Evolutionary conservation across 2,113 vertebrate species (phyloP).

Genomic region (Neogobius melanostomus): DNA sequence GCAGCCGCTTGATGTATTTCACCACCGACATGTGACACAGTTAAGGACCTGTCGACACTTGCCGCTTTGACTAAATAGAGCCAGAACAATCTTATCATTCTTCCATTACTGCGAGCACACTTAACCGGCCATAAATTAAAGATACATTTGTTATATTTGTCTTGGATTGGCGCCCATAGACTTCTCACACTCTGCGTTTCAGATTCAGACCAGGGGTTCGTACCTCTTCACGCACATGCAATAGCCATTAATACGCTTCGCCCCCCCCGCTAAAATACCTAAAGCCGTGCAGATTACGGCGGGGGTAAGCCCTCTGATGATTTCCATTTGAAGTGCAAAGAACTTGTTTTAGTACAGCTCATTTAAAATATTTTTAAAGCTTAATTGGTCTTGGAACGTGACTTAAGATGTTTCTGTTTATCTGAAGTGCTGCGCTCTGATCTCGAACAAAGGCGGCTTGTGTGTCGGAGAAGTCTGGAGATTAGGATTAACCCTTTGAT

Average conservation of each 20-base stretch:
- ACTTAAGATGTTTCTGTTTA: slow-evolving; percentile 58
- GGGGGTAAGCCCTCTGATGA: slow-evolving; percentile 52
- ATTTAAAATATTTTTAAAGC: slow-evolving; percentile 68
- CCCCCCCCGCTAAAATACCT: slow-evolving; percentile 50
- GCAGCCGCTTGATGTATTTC: slow-evolving; percentile 22
- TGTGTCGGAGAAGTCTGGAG: slow-evolving; percentile 45
- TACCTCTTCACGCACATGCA: slow-evolving; percentile 47
- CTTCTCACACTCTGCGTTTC: slow-evolving; percentile 42
- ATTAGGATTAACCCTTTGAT: slow-evolving; percentile 60
- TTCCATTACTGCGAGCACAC: slow-evolving; percentile 26
- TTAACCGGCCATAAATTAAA: slow-evolving; percentile 58
- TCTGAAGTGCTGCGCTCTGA: slow-evolving; percentile 33
- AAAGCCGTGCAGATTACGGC: slow-evolving; percentile 64
- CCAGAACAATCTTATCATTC: slow-evolving; percentile 49
- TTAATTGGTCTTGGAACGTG: slow-evolving; percentile 66
- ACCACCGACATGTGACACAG: slow-evolving; percentile 24
- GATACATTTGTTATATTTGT: slow-evolving; percentile 53
- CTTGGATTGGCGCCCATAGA: slow-evolving; percentile 46
- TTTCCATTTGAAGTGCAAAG: slow-evolving; percentile 66
- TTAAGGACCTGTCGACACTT: slow-evolving; percentile 35
- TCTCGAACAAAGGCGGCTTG: slow-evolving; percentile 60
- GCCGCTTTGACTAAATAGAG: slow-evolving; percentile 23
- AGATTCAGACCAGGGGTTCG: slow-evolving; percentile 43
- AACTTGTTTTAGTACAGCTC: slow-evolving; percentile 52
- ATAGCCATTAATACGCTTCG: slow-evolving; percentile 58